phyloP scores from a whole-genome alignment of 1,140 invertebrate genomes.

The Vanessa atalanta region DNA sequence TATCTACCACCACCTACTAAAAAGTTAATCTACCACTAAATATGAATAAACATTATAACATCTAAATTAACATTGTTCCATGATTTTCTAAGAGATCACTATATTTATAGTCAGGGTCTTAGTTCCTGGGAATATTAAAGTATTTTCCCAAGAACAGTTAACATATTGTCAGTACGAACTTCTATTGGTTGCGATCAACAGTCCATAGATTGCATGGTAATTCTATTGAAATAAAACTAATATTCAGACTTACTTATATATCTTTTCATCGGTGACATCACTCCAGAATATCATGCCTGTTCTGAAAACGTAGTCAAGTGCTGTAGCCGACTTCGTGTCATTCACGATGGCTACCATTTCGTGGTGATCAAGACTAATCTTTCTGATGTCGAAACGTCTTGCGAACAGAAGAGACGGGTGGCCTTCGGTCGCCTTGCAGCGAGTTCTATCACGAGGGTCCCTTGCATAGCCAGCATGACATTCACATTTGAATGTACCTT shows the following conservation, averaged over 20 bases:
- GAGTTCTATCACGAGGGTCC: slow-evolving; percentile 90
- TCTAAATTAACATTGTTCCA: too few relatives aligned
- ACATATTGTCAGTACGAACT: too few relatives aligned
- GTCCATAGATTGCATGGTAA: background rate
- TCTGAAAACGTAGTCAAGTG: slow-evolving; percentile 93
- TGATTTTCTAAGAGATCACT: too few relatives aligned
- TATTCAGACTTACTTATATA: slow-evolving; percentile 88
- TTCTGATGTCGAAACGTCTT: slow-evolving; percentile 92
- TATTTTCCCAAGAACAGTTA: too few relatives aligned
- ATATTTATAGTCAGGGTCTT: too few relatives aligned
- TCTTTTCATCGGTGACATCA: slow-evolving; percentile 93
- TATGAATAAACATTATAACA: too few relatives aligned
- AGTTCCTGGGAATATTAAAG: too few relatives aligned
- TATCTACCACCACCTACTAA: too few relatives aligned
- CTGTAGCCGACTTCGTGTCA: slow-evolving; percentile 91
- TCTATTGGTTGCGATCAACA: too few relatives aligned
- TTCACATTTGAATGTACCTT: slow-evolving; percentile 95
- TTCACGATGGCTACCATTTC: slow-evolving; percentile 95
- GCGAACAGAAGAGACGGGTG: slow-evolving; percentile 92
- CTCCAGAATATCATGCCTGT: slow-evolving; percentile 97
- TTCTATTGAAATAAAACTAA: background rate
- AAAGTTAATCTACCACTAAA: too few relatives aligned
- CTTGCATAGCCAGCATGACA: slow-evolving; percentile 93
- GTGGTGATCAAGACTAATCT: slow-evolving; percentile 93
- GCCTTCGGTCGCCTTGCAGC: slow-evolving; percentile 93